Evolutionary conservation across 1,140 invertebrate genomes (phyloP), one percentile per base, ranked within the genome.

Genomic region (Pararge aegeria): DNA sequence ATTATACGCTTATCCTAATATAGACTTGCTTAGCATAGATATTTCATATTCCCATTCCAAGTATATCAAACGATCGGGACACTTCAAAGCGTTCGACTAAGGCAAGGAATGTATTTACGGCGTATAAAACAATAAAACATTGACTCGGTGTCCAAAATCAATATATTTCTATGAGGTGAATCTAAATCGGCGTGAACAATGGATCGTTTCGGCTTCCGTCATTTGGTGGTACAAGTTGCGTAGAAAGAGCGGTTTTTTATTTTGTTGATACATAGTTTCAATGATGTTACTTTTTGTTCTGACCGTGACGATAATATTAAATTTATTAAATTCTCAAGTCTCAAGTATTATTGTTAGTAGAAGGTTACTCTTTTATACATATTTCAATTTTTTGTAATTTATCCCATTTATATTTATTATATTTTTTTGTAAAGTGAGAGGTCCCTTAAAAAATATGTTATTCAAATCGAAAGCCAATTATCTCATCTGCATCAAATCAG

Each of bases 171-270:
- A 73, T 76, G 70, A 70, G 64, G 57, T 59, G 73, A 74, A 75
- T 75, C 67, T 75, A 73, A 75, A 79, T 70, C 61, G 63, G 68
- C 48, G 69, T 65, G 64, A 81, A 82, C 79, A 82, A 82, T 82
- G 61, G 70, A 67, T 75, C 66, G 68, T 79, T 82, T 68, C 12
- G 55, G 71, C 70, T 82, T 82, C 79, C 79, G 76, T 78, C 65
- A 52, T 21, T 40, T 21, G 19, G 21, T 64, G 56, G 55, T 48
- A 2, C 27, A 71, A 68, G 44, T 40, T 9, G 6, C 5, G 38
- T 2, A 18, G 9, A 4, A 16, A 40, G 5, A 40, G 38, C 38
- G 13, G 5, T 37, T 55, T 55, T 19, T 10, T 34, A 49, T 16
- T 4, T 0, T 9, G 2, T 27, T 19, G 0, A 37, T 37, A 18